A percentile compares a stretch with the other conserved stretches of the same genome.
Evolutionary conservation across 2,888 invertebrate genomes (phyloP).

Genomic region (Campopleginae sp.): DNA sequence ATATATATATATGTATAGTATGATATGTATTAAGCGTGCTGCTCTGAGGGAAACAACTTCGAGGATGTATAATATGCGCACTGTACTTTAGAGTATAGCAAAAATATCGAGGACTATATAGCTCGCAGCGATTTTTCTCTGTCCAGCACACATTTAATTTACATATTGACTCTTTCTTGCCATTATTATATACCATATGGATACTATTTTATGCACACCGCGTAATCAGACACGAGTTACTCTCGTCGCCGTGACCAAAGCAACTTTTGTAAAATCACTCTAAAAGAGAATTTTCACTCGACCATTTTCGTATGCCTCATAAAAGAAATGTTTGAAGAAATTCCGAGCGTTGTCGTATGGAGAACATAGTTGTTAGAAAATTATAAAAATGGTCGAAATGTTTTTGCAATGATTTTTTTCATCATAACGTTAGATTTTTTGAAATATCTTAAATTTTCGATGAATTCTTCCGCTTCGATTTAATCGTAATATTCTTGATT

Average conservation of each 20-base stretch:
- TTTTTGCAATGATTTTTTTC: too few species aligned
- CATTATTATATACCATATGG: slow-evolving; percentile 15
- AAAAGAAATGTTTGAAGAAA: background rate
- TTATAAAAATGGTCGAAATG: too few species aligned
- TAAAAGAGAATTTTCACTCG: background rate
- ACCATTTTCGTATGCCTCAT: background rate
- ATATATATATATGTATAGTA: slow-evolving; percentile 32
- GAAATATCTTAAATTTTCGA: too few species aligned
- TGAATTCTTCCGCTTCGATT: too few species aligned
- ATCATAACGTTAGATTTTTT: too few species aligned
- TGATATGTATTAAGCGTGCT: slow-evolving; percentile 19
- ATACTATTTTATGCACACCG: background rate
- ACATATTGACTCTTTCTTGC: slow-evolving; percentile 6
- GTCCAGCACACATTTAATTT: slow-evolving; percentile 29
- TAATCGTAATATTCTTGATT: too few species aligned
- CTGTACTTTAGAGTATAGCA: slow-evolving; percentile 36
- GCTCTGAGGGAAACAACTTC: background rate
- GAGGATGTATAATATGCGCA: slow-evolving; percentile 8
- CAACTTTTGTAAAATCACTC: background rate
- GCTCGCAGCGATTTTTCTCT: slow-evolving; percentile 45
- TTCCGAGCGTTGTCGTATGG: background rate
- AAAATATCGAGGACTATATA: slow-evolving; percentile 16
- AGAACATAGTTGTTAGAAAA: too few species aligned
- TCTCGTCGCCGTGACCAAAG: background rate
- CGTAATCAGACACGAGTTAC: background rate